Conservation (phyloP, 2,113 vertebrate genomes). For the Romanogobio albipinnatus region DNA sequence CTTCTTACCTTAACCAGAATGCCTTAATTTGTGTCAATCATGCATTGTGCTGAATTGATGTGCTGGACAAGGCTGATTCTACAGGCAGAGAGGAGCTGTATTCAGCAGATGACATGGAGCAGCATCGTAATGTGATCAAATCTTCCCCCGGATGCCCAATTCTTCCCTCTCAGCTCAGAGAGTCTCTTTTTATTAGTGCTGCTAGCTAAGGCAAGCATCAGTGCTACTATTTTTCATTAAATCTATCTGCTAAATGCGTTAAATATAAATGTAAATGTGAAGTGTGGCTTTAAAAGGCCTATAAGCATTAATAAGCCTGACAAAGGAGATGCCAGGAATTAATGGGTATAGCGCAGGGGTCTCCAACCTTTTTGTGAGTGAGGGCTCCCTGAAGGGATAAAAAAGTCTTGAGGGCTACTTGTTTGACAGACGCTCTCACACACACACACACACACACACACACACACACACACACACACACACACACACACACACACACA, state of each 20-base stretch:
- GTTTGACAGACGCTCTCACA: no score
- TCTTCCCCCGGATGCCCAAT: background rate
- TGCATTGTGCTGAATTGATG: slow-evolving; percentile 12
- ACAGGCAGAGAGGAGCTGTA: background rate
- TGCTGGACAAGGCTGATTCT: background rate
- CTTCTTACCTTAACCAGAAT: slow-evolving; percentile 5
- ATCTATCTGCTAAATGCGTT: background rate
- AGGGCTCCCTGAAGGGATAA: no score
- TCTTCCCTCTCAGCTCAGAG: background rate
- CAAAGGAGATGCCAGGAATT: background rate
- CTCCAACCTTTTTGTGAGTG: no score
- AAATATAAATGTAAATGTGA: background rate
- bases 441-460: no score
- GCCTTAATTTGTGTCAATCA: slow-evolving; percentile 23
- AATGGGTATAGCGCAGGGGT: background rate
- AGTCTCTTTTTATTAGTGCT: background rate
- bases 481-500: no score
- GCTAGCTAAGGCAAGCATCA: background rate
- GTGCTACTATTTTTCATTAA: background rate
- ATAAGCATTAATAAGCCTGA: background rate
- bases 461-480: no score
- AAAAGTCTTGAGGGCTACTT: no score
- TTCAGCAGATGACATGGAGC: slow-evolving; percentile 9
- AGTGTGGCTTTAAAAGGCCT: background rate
- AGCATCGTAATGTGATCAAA: slow-evolving; percentile 36